A percentile compares a stretch with the other conserved stretches of the same genome.
These are phyloP conservation scores for Nysson spinosus DNA, from an alignment of 2,888 invertebrate genomes.

Conservation along the genomic window DNA sequence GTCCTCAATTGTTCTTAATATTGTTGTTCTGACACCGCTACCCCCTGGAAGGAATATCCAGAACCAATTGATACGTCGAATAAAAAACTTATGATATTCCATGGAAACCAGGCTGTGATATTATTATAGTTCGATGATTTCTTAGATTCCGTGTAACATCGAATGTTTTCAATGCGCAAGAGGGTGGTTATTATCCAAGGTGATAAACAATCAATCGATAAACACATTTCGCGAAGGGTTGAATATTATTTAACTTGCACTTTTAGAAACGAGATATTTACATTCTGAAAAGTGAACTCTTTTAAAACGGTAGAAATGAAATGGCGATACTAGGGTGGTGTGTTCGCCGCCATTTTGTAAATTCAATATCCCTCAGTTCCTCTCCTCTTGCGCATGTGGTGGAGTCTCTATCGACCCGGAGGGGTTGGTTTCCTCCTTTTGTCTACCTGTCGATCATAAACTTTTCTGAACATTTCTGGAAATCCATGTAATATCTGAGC, in stretches of 20 bases:
- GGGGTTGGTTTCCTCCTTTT: constrained; percentile 37
- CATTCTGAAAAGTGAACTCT: background rate
- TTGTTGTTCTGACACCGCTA: constrained; percentile 7
- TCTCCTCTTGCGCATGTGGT: constrained; percentile 69
- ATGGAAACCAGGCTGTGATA: no score
- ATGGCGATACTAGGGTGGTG: constrained; percentile 38
- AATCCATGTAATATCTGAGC: constrained; percentile 20
- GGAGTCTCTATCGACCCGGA: constrained; percentile 68
- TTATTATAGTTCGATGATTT: no score
- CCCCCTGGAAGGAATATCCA: no score
- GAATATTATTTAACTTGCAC: no score
- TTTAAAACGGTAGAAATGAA: background rate
- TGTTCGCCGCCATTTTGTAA: constrained; percentile 69
- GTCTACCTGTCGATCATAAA: constrained; percentile 50
- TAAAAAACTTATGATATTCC: no score
- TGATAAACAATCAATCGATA: no score
- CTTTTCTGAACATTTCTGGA: constrained; percentile 27
- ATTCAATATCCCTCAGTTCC: constrained; percentile 60
- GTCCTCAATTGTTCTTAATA: constrained; percentile 22
- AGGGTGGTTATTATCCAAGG: no score
- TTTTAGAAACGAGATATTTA: no score
- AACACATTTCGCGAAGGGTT: no score
- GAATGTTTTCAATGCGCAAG: no score
- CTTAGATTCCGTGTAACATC: no score
- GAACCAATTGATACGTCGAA: no score